A percentile compares a stretch with the other conserved stretches of the same genome.
phyloP scores from a whole-genome alignment of 2,797 vertebrate genomes.

The Iguana delicatissima region DNA sequence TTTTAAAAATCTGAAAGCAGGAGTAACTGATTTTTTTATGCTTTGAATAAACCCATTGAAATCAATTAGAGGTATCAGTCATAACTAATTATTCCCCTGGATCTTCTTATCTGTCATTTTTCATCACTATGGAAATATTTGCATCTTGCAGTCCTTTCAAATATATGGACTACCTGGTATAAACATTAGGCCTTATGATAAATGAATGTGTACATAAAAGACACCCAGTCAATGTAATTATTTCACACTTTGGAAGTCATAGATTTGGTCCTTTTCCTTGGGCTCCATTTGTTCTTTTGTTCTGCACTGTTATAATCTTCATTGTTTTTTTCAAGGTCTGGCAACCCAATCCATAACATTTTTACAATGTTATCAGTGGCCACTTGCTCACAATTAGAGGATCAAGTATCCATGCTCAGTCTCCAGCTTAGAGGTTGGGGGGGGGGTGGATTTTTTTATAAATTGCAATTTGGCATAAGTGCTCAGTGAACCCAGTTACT shows the following conservation, averaged over 20 bases:
- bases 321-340: neutral
- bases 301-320: neutral
- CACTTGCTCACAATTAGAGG: neutral
- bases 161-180: neutral
- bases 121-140: neutral
- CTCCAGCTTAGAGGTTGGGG: neutral
- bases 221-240: neutral
- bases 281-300: neutral
- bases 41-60: too few species aligned
- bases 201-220: neutral
- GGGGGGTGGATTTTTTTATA: neutral
- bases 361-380: neutral
- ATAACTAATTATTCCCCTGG: neutral
- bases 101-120: neutral
- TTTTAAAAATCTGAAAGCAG: too few species aligned
- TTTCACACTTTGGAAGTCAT: neutral
- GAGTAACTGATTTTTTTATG: too few species aligned
- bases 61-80: too few species aligned
- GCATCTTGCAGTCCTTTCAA: neutral
- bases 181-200: neutral
- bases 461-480: neutral
- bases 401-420: neutral
- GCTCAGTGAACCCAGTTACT: neutral
- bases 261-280: neutral
- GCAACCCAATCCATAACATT: neutral